These are phyloP conservation scores for Cyprinodon diabolis DNA, from an alignment of 2,797 vertebrate species.

Conservation along the genomic window DNA sequence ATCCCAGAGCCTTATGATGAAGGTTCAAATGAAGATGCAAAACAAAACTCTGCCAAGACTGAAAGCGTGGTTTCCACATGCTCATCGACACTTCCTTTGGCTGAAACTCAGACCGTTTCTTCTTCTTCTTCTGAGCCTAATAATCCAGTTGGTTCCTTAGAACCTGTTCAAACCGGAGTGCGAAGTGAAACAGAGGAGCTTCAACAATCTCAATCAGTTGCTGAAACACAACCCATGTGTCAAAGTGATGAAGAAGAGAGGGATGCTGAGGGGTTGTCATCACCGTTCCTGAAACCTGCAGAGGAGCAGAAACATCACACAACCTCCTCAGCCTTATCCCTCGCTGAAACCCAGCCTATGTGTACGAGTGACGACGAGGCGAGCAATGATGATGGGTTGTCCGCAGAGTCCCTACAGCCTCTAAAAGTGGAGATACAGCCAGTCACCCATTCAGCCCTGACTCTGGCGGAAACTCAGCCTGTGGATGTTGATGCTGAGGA, in stretches of 20 bases:
- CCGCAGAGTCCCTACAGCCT: neutral
- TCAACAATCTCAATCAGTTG: constrained; percentile 18
- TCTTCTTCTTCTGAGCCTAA: constrained; percentile 20
- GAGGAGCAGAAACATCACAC: constrained; percentile 30
- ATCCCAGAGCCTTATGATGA: constrained; percentile 25
- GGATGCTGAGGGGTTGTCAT: constrained; percentile 21
- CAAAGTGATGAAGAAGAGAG: constrained; percentile 45
- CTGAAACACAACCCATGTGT: constrained; percentile 56
- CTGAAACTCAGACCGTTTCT: constrained; percentile 65
- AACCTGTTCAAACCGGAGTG: constrained; percentile 4
- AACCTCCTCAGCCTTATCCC: neutral
- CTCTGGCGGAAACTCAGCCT: constrained; percentile 39
- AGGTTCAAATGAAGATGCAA: constrained; percentile 38
- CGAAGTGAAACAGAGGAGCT: constrained; percentile 17
- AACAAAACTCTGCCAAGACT: constrained; percentile 19
- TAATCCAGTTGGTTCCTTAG: constrained; percentile 10
- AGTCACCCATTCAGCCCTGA: neutral
- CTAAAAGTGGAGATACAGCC: constrained; percentile 34
- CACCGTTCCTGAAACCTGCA: neutral
- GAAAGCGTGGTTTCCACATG: constrained; percentile 45
- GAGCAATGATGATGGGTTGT: constrained; percentile 33
- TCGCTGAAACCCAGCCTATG: constrained; percentile 47
- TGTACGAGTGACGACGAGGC: constrained; percentile 35
- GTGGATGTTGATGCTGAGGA: constrained; percentile 15
- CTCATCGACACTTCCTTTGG: constrained; percentile 24